phyloP scores from a whole-genome alignment of 2,888 invertebrate species.

The Pelosia muscerda region DNA sequence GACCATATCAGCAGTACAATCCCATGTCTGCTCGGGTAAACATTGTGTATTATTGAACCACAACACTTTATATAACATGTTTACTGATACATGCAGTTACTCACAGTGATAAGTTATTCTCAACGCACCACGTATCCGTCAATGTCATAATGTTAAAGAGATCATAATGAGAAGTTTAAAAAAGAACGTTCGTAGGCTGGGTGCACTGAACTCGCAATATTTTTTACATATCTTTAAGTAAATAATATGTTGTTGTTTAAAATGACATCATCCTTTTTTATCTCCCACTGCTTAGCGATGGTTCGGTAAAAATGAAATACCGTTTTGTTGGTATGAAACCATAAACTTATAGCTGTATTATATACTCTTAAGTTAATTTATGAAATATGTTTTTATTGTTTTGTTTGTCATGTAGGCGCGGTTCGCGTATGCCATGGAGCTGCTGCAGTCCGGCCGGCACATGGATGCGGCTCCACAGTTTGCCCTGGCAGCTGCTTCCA shows the following conservation, averaged over 20 bases:
- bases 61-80: constrained; percentile 30
- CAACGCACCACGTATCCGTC: constrained; percentile 22
- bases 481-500: constrained; percentile 65
- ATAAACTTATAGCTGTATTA: too few relatives aligned
- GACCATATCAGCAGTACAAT: constrained; percentile 22
- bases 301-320: neutral
- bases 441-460: constrained; percentile 53
- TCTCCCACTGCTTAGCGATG: constrained; percentile 4
- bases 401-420: constrained; percentile 51
- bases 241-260: constrained; percentile 15
- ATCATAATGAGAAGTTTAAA: constrained; percentile 23
- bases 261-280: constrained; percentile 21
- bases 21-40: constrained; percentile 48
- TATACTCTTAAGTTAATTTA: too few relatives aligned
- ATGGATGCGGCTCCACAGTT: constrained; percentile 66
- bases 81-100: constrained; percentile 26
- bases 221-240: constrained; percentile 17
- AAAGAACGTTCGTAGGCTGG: constrained; percentile 30
- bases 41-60: constrained; percentile 34
- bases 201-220: constrained; percentile 39
- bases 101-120: constrained; percentile 25
- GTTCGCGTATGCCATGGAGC: constrained; percentile 53
- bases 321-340: neutral
- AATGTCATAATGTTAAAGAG: constrained; percentile 22
- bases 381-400: constrained; percentile 3